Conservation (phyloP, 2,888 invertebrate species). For the Lysandra coridon region DNA sequence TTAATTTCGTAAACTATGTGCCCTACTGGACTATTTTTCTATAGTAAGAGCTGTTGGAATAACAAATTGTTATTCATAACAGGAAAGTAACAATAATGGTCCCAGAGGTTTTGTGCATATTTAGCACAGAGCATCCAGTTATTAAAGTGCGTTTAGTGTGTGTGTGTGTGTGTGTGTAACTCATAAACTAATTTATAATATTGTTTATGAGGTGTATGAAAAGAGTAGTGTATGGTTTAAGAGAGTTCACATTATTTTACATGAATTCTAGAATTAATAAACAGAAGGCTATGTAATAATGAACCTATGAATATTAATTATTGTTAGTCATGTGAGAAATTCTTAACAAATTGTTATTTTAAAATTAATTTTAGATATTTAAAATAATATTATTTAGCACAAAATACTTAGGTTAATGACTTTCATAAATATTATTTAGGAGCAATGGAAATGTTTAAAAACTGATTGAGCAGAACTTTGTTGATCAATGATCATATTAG, state of each 20-base stretch:
- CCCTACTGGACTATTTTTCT: background rate
- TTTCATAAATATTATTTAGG: background rate
- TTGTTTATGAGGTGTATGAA: background rate
- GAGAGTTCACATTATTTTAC: background rate
- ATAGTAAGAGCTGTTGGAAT: background rate
- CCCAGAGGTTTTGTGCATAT: constrained; percentile 7
- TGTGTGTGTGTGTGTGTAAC: background rate
- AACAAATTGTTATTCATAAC: constrained; percentile 1
- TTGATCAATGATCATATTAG: no score
- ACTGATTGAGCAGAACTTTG: background rate
- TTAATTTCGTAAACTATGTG: no score
- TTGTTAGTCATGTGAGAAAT: background rate
- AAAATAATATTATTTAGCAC: background rate
- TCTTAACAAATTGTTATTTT: background rate
- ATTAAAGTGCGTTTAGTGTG: background rate
- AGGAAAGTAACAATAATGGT: constrained; percentile 7
- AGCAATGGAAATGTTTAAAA: background rate
- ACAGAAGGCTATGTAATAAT: background rate
- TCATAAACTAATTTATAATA: background rate
- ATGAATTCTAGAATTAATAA: background rate
- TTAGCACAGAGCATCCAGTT: background rate
- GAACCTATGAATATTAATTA: background rate
- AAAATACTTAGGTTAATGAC: background rate
- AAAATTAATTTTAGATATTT: background rate
- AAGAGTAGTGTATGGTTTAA: background rate